Conservation (phyloP, 2,888 invertebrate genomes). For the Ceramica pisi region DNA sequence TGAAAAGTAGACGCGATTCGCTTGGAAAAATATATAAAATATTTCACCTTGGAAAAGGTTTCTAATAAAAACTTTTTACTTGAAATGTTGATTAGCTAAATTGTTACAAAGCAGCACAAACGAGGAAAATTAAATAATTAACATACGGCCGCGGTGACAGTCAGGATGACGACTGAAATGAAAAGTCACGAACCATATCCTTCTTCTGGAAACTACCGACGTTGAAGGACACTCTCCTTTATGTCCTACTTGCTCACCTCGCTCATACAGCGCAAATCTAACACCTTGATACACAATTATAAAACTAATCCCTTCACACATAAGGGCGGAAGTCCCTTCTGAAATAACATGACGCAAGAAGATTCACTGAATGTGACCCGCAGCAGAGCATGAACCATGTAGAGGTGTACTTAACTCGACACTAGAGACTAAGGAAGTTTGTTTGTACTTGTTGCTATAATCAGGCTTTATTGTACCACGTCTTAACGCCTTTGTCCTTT, state of each 20-base stretch:
- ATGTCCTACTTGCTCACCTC: slow-evolving; percentile 87
- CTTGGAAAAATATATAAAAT: slow-evolving; percentile 22
- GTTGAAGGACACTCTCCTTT: slow-evolving; percentile 87
- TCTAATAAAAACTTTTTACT: slow-evolving; percentile 8
- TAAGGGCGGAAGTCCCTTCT: slow-evolving; percentile 71
- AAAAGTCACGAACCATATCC: slow-evolving; percentile 82
- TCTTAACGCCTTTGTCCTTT: slow-evolving; percentile 51
- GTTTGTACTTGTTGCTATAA: slow-evolving; percentile 53
- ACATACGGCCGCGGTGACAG: slow-evolving; percentile 73
- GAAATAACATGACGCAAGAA: slow-evolving; percentile 73
- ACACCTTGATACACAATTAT: slow-evolving; percentile 54
- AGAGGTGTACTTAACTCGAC: slow-evolving; percentile 73
- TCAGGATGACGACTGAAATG: slow-evolving; percentile 82
- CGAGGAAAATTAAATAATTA: slow-evolving; percentile 69
- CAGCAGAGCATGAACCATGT: slow-evolving; percentile 88
- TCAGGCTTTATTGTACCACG: slow-evolving; percentile 37
- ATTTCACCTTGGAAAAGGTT: slow-evolving; percentile 24
- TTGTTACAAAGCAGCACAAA: slow-evolving; percentile 53
- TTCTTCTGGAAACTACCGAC: slow-evolving; percentile 77
- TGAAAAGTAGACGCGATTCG: slow-evolving; percentile 17
- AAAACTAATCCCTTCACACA: slow-evolving; percentile 48
- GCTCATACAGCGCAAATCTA: slow-evolving; percentile 61
- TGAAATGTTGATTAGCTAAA: slow-evolving; percentile 37
- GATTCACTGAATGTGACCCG: slow-evolving; percentile 78
- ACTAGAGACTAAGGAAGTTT: slow-evolving; percentile 67